Percentiles rank a stretch among this genome's conserved stretches.
phyloP scores from a whole-genome alignment of 2,888 invertebrate genomes.

The Macrosiphum euphorbiae region DNA sequence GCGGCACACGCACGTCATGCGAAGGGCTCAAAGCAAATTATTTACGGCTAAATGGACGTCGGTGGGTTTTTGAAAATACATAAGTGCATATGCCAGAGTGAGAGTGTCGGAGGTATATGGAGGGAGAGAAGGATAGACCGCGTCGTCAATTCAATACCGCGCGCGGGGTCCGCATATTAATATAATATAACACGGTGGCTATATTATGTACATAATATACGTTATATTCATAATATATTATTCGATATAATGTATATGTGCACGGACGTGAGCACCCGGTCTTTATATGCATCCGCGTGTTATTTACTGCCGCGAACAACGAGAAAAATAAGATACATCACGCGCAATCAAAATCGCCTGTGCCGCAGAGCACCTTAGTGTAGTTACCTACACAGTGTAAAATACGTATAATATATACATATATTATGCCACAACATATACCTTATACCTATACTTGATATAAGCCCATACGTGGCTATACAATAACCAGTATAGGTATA shows the following conservation, averaged over 20 bases:
- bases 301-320: conserved; percentile 23
- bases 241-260: conserved; percentile 21
- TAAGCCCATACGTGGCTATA: neutral
- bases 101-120: conserved; percentile 12
- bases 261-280: conserved; percentile 48
- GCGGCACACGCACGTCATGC: conserved; percentile 53
- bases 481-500: neutral
- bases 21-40: conserved; percentile 58
- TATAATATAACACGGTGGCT: conserved; percentile 54
- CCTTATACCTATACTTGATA: neutral
- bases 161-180: conserved; percentile 45
- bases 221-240: conserved; percentile 23
- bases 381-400: neutral
- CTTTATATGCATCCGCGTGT: conserved; percentile 31
- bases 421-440: neutral
- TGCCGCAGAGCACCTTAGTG: neutral
- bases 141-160: conserved; percentile 52
- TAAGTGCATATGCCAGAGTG: conserved; percentile 19
- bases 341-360: conserved; percentile 15
- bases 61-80: conserved; percentile 41
- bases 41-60: conserved; percentile 50
- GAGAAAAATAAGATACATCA: conserved; percentile 35
- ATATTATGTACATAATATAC: conserved; percentile 19
- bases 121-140: neutral
- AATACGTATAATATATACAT: neutral